Evolutionary conservation across 2,888 invertebrate species (phyloP).

Genomic region (Ethmia dodecea): DNA sequence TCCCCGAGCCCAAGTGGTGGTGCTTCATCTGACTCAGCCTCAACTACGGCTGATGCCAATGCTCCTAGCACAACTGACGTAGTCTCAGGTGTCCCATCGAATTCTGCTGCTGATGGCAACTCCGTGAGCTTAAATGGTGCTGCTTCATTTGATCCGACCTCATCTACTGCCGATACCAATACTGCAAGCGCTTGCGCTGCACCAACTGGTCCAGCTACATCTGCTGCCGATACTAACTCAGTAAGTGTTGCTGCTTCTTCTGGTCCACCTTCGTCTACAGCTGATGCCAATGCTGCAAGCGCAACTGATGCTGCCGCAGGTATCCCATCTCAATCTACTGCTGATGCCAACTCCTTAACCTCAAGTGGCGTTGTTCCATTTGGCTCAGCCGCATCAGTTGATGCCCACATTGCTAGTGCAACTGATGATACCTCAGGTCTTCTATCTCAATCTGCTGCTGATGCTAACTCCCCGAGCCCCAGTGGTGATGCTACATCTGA

Average conservation of each 20-base stretch:
- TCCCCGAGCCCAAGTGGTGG: not conserved
- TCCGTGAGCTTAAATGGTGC: constrained; percentile 2
- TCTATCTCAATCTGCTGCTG: not conserved
- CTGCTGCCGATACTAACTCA: constrained; percentile 2
- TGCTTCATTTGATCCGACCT: constrained; percentile 6
- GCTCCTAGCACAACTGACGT: constrained; percentile 3
- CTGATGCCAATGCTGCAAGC: not conserved
- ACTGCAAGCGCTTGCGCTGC: constrained; percentile 1
- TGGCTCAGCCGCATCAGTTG: not conserved
- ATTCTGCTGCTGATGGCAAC: constrained; percentile 2
- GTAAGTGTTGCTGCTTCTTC: constrained; percentile 3
- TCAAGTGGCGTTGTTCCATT: constrained; percentile 2
- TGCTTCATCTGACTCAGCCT: not conserved
- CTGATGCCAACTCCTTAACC: not conserved
- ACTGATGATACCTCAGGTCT: not conserved
- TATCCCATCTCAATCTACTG: not conserved
- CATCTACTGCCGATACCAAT: constrained; percentile 2
- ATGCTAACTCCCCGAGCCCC: not conserved
- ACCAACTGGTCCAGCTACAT: constrained; percentile 1
- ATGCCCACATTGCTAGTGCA: not conserved
- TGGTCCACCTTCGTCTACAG: not conserved
- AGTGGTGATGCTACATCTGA: not conserved
- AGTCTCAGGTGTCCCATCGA: constrained; percentile 1
- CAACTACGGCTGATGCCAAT: not conserved
- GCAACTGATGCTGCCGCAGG: not conserved